These are phyloP conservation scores for Hippocampus kuda DNA, from an alignment of 2,797 vertebrate species.

Conservation along the genomic window DNA sequence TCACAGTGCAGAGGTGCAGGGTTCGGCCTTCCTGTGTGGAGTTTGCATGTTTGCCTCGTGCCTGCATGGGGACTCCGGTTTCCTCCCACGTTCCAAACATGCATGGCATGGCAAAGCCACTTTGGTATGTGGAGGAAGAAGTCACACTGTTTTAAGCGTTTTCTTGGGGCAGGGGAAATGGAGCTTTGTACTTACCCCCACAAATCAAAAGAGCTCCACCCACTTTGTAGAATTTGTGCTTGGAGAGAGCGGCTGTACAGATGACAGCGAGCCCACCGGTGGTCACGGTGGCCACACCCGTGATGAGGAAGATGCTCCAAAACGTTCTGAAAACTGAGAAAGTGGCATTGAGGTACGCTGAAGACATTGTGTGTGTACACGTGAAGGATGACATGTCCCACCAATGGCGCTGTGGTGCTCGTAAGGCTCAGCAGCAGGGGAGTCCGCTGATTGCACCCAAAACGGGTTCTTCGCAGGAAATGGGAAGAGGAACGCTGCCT, in stretches of 20 bases:
- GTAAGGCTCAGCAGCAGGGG: constrained; percentile 8
- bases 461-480: constrained; percentile 23
- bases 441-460: not conserved
- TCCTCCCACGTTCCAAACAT: too few species aligned
- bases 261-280: constrained; percentile 24
- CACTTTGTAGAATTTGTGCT: constrained; percentile 27
- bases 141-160: too few species aligned
- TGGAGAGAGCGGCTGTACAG: constrained; percentile 29
- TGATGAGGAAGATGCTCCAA: constrained; percentile 47
- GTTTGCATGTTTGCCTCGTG: too few species aligned
- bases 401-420: constrained; percentile 31
- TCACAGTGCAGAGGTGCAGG: too few species aligned
- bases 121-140: too few species aligned
- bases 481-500: constrained; percentile 41
- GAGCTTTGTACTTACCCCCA: constrained; percentile 25
- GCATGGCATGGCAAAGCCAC: too few species aligned
- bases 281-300: constrained; percentile 4
- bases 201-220: constrained; percentile 33
- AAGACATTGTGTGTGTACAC: not conserved
- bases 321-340: constrained; percentile 43
- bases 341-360: not conserved
- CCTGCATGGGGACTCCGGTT: too few species aligned
- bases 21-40: too few species aligned
- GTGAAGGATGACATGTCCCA: not conserved
- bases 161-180: not conserved